phyloP scores from a whole-genome alignment of 2,888 invertebrate species.

The Archips xylosteana region DNA sequence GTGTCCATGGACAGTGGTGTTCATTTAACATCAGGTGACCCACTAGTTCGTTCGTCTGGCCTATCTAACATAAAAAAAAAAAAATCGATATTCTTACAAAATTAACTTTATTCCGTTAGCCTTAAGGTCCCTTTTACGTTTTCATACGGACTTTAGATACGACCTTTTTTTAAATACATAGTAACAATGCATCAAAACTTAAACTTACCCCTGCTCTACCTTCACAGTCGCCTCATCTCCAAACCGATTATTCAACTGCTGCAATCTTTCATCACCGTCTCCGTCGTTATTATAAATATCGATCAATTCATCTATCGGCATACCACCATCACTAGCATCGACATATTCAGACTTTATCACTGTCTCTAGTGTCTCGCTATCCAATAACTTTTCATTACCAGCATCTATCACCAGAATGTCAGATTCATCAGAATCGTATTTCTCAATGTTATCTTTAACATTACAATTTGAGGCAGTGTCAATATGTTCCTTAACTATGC shows the following conservation, averaged over 20 bases:
- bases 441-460: background rate
- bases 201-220: conserved; percentile 11
- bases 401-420: conserved; percentile 2
- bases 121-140: no score
- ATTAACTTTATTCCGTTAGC: no score
- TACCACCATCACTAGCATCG: background rate
- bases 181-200: background rate
- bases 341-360: background rate
- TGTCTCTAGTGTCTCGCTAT: background rate
- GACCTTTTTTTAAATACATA: no score
- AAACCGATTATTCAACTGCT: conserved; percentile 8
- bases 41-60: no score
- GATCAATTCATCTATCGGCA: conserved; percentile 10
- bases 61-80: no score
- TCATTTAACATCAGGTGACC: no score
- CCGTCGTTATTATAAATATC: conserved; percentile 14
- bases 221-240: background rate
- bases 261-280: background rate
- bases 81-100: no score
- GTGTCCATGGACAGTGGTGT: no score
- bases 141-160: no score
- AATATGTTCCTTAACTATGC: background rate
- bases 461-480: background rate
- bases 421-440: background rate
- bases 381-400: background rate